Base-by-base conservation (phyloP, 2,113 vertebrate genomes). In the Anhinga rufa region DNA sequence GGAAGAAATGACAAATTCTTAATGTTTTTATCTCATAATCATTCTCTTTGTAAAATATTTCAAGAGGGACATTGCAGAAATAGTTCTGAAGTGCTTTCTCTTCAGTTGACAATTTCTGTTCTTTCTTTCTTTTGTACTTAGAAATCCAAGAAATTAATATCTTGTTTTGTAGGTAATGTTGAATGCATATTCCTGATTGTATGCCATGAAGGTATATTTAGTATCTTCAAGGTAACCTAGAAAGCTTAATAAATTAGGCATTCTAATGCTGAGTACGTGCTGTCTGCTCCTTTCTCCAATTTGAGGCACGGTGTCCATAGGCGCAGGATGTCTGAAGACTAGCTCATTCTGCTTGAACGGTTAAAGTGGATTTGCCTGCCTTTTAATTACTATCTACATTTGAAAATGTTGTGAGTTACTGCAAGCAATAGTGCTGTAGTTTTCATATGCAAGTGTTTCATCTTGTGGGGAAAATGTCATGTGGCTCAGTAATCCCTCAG, bases 301-400 rank as follows among this genome's bases (percentile, higher is more conserved):
- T 11, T 0, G 0, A 29, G n/a, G 17, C 8, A 1, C 17, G 60
- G 4, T 66, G 22, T 54, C 51, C 4, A 0, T 9, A 49, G 44
- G 68, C 38, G 44, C 9, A 21, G n/a, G 12, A 22, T 19, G 18
- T 29, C 61, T 72, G 51, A 60, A 48, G 31, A 70, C 16, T 13
- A 36, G n/a, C 38, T 74, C 32, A 5, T 64, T 49, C 75, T 75
- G 10, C 61, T 29, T 55, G 18, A 48, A 52, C 75, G 25, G 31
- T 44, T 71, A 9, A 68, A 85, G n/a, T 78, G 54, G 20, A 20
- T 90, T 79, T 93, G 4, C 55, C 58, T 93, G 44, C 51, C 46
- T 79, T 70, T 38, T 68, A 21, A 82, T 88, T 52, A 6, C 22
- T 49, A 1, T 38, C 77, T 83, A 18, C 20, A 5, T 44, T 29